Conservation (phyloP, 2,797 vertebrate species). For the Danio choprae region DNA sequence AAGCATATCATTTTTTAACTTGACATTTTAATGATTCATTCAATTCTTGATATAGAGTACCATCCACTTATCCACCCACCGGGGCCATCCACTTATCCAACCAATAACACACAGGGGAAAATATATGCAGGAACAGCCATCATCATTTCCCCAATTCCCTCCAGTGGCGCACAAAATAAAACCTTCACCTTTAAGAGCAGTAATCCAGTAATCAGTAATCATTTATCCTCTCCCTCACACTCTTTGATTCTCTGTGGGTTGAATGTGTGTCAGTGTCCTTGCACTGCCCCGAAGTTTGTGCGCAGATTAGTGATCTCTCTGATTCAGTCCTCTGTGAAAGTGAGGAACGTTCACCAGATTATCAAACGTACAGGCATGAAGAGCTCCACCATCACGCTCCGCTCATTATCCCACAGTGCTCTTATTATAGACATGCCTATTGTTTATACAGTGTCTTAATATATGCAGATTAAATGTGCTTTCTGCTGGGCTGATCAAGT, state of each 20-base stretch:
- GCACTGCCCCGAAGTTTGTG: conserved; percentile 40
- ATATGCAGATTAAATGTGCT: background rate
- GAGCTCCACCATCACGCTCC: background rate
- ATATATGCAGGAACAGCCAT: background rate
- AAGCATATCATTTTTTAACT: too few relatives aligned
- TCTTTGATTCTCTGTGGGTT: conserved; percentile 5
- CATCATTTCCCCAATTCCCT: conserved; percentile 17
- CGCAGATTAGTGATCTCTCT: conserved; percentile 43
- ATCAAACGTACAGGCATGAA: conserved; percentile 55
- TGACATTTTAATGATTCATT: too few relatives aligned
- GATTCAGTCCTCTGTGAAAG: conserved; percentile 32
- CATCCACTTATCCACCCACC: too few relatives aligned
- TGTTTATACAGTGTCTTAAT: background rate
- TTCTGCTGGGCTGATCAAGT: background rate
- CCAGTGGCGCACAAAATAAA: conserved; percentile 10
- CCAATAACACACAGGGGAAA: background rate
- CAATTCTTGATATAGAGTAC: too few relatives aligned
- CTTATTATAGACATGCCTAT: background rate
- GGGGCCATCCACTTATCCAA: background rate
- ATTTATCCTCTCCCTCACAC: conserved; percentile 31
- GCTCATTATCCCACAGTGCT: background rate
- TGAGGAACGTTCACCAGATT: conserved; percentile 42
- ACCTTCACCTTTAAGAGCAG: conserved; percentile 44
- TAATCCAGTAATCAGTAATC: conserved; percentile 49
- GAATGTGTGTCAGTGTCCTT: conserved; percentile 48